Evolutionary conservation across 2,113 vertebrate genomes (phyloP).

Genomic region (Nannospalax galili): DNA sequence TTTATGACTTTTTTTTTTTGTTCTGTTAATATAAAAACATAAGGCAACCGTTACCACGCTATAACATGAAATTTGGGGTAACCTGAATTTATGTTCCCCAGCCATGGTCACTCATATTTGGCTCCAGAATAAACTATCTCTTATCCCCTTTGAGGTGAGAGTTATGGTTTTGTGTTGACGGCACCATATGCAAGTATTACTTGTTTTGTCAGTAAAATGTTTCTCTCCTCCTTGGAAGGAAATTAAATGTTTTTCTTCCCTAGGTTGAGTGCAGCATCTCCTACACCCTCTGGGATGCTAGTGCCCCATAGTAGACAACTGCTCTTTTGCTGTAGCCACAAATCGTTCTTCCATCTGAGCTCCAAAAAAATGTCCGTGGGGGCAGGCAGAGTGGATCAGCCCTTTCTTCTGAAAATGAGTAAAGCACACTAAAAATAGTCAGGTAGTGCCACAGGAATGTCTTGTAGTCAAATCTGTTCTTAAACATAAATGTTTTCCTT

Average conservation of each 20-base stretch:
- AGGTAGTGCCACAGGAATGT: not conserved
- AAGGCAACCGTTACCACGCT: no score
- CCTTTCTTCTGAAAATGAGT: not conserved
- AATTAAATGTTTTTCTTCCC: not conserved
- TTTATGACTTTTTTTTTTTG: no score
- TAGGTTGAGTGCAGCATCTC: not conserved
- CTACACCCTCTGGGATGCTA: not conserved
- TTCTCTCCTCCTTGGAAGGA: not conserved
- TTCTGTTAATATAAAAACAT: no score
- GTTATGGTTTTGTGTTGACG: no score
- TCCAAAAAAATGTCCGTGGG: not conserved
- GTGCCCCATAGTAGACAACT: not conserved
- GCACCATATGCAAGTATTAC: no score
- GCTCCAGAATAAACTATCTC: no score
- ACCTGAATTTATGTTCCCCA: no score
- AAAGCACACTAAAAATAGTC: not conserved
- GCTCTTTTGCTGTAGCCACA: not conserved
- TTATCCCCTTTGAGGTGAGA: no score
- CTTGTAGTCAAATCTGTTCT: not conserved
- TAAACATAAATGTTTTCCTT: not conserved
- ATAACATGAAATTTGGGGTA: no score
- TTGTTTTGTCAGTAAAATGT: not conserved
- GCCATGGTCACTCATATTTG: no score
- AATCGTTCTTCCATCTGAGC: not conserved
- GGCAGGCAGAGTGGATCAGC: not conserved